Percentiles rank a stretch among this genome's conserved stretches.
Evolutionary conservation across 1,140 invertebrate genomes (phyloP).

Genomic region (Atta colombica): DNA sequence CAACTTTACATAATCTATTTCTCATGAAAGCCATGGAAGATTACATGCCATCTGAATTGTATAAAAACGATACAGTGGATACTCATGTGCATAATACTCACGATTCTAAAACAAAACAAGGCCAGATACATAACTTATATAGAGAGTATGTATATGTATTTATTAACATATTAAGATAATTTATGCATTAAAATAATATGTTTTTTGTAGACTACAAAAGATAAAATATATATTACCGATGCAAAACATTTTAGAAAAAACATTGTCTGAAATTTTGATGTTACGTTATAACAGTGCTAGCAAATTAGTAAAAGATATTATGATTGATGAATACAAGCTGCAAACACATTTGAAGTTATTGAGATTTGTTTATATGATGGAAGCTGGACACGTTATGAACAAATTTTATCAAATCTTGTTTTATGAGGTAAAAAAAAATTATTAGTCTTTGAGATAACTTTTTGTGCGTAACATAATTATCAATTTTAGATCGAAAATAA

Average conservation of each 20-base stretch:
- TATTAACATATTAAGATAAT: constrained; percentile 16
- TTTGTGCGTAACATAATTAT: constrained; percentile 58
- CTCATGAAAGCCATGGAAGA: constrained; percentile 83
- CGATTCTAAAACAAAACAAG: not conserved
- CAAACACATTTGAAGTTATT: constrained; percentile 86
- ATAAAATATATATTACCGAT: constrained; percentile 80
- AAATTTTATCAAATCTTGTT: constrained; percentile 88
- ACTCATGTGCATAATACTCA: not conserved
- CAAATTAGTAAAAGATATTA: constrained; percentile 86
- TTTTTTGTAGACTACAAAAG: constrained; percentile 75
- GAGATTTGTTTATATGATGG: constrained; percentile 89
- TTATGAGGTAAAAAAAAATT: constrained; percentile 84
- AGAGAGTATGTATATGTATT: constrained; percentile 45
- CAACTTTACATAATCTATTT: constrained; percentile 83
- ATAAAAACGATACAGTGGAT: constrained; percentile 74
- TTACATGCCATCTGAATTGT: constrained; percentile 75
- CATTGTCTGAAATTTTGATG: constrained; percentile 84
- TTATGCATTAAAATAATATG: constrained; percentile 14
- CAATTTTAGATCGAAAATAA: constrained; percentile 85
- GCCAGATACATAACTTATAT: constrained; percentile 54
- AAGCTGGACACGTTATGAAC: constrained; percentile 88
- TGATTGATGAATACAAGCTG: constrained; percentile 86
- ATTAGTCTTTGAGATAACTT: constrained; percentile 1
- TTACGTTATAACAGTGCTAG: constrained; percentile 85
- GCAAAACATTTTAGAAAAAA: constrained; percentile 83